Percentiles rank a stretch among this genome's conserved stretches.
Conservation (phyloP, 1,140 invertebrate genomes). For the Halyomorpha halys region DNA sequence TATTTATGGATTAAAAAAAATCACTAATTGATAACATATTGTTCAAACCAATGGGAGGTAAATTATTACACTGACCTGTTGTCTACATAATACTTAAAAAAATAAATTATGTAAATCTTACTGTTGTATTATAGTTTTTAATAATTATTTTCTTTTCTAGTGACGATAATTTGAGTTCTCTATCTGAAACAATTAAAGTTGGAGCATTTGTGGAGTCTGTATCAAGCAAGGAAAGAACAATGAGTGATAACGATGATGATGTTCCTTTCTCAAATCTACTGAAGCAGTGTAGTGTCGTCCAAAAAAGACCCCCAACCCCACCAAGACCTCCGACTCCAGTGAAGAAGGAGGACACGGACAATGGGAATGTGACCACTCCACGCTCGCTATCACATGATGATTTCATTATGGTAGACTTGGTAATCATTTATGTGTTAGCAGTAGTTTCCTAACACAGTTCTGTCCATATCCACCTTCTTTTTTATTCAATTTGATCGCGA, state of each 20-base stretch:
- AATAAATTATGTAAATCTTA: no score
- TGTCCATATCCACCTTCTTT: no score
- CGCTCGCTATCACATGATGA: constrained; percentile 41
- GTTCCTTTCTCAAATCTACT: constrained; percentile 57
- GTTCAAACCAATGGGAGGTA: no score
- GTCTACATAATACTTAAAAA: no score
- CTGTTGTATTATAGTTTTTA: neutral
- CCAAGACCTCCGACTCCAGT: constrained; percentile 18
- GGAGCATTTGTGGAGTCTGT: constrained; percentile 58
- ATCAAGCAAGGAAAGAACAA: constrained; percentile 38
- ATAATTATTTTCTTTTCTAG: constrained; percentile 23
- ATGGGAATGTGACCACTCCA: constrained; percentile 41
- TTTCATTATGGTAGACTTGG: constrained; percentile 67
- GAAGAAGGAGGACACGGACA: constrained; percentile 36
- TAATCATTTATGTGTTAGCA: constrained; percentile 37
- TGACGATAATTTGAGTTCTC: constrained; percentile 23
- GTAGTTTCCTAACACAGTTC: no score
- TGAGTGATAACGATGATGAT: constrained; percentile 47
- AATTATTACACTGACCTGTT: no score
- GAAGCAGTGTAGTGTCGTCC: constrained; percentile 37
- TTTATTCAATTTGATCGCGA: no score
- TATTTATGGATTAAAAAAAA: no score
- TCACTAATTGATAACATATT: no score
- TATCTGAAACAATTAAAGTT: constrained; percentile 32
- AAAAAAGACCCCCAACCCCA: constrained; percentile 20